These are phyloP conservation scores for Junonia oenone DNA, from an alignment of 2,888 invertebrate species.

Conservation along the genomic window DNA sequence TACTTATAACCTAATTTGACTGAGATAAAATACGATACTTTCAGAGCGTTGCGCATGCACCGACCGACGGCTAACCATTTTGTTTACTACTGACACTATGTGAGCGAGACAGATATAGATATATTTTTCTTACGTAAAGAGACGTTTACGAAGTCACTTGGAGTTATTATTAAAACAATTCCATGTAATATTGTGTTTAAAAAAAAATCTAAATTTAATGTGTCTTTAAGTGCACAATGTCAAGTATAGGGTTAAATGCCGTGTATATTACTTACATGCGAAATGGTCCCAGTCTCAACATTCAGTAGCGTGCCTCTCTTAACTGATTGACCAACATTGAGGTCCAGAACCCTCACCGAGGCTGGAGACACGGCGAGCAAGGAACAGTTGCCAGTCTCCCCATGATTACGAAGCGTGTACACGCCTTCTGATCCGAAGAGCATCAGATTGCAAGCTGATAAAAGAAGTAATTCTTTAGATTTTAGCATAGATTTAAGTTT, in stretches of 20 bases:
- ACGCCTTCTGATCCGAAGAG: slow-evolving; percentile 87
- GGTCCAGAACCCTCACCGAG: slow-evolving; percentile 84
- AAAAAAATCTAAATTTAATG: not conserved
- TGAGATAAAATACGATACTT: too few species aligned
- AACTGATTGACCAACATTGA: slow-evolving; percentile 84
- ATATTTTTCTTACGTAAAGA: not conserved
- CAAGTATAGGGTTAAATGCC: not conserved
- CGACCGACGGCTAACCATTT: not conserved
- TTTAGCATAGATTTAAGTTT: not conserved
- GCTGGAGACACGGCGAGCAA: slow-evolving; percentile 90
- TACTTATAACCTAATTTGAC: too few species aligned
- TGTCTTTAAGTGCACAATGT: not conserved
- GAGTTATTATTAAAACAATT: not conserved
- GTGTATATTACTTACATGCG: slow-evolving; percentile 85
- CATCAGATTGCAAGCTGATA: slow-evolving; percentile 91
- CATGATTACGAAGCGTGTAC: slow-evolving; percentile 91
- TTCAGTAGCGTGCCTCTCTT: slow-evolving; percentile 64
- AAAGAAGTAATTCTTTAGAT: too few species aligned
- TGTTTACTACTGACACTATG: not conserved
- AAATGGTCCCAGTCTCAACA: slow-evolving; percentile 84
- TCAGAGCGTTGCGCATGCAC: too few species aligned
- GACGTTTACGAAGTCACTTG: not conserved
- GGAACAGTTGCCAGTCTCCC: slow-evolving; percentile 90
- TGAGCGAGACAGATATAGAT: not conserved
- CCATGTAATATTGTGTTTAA: not conserved